phyloP scores from a whole-genome alignment of 2,113 vertebrate genomes.

The Otis tarda region DNA sequence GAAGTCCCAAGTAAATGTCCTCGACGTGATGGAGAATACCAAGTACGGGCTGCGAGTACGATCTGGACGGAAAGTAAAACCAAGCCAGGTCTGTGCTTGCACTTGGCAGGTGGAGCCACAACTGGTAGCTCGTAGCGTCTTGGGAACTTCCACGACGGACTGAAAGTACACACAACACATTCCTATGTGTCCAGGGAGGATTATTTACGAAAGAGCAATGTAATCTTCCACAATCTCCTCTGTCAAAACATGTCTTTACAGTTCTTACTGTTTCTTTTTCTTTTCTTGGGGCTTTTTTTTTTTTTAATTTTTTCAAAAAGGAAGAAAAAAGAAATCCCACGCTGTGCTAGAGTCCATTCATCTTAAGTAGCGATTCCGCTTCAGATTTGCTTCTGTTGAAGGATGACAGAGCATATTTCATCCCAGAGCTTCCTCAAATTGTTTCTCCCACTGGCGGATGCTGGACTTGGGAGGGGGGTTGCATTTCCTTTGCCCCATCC shows the following conservation, averaged over 20 bases:
- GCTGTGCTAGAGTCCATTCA: neutral
- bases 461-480: neutral
- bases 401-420: neutral
- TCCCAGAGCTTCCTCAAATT: neutral
- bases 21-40: rapidly evolving
- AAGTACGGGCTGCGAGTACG: neutral
- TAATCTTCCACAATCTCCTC: neutral
- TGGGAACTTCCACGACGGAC: neutral
- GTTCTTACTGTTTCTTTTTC: neutral
- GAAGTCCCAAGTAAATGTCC: rapidly evolving
- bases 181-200: neutral
- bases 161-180: neutral
- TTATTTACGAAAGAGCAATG: neutral
- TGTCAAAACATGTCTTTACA: neutral
- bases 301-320: neutral
- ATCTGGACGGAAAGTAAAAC: neutral
- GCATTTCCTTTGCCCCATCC: neutral
- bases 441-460: neutral
- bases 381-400: neutral
- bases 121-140: rapidly evolving
- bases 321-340: neutral
- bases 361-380: neutral
- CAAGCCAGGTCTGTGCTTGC: neutral
- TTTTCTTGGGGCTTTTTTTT: neutral
- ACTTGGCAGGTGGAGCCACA: neutral